Conservation (phyloP, 2,888 invertebrate genomes). For the Pseudanteris insignis region DNA sequence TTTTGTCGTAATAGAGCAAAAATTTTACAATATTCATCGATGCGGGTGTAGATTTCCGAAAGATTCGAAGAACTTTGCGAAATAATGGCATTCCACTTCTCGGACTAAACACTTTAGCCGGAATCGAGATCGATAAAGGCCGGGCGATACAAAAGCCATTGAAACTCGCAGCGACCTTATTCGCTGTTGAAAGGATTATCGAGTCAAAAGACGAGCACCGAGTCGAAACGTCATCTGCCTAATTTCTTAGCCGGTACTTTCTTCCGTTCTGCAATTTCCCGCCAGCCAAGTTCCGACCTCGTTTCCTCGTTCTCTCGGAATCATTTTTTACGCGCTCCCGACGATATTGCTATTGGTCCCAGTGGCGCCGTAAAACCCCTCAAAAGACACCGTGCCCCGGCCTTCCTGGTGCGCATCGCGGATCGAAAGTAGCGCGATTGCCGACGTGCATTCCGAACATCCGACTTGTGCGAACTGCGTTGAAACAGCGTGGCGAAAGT, state of each 20-base stretch:
- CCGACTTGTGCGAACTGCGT: constrained; percentile 52
- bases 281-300: no score
- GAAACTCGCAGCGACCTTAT: background rate
- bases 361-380: constrained; percentile 47
- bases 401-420: constrained; percentile 18
- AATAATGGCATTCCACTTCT: no score
- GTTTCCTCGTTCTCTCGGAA: no score
- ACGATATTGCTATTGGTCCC: constrained; percentile 48
- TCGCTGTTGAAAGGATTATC: constrained; percentile 17
- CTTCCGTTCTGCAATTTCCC: background rate
- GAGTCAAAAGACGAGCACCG: constrained; percentile 9
- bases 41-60: no score
- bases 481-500: constrained; percentile 37
- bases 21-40: no score
- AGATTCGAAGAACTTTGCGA: constrained; percentile 9
- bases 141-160: constrained; percentile 4
- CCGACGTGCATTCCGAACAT: constrained; percentile 37
- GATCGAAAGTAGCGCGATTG: constrained; percentile 30
- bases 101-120: no score
- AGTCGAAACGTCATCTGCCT: constrained; percentile 18
- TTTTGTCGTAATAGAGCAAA: no score
- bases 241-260: constrained; percentile 16
- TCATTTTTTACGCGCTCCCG: no score
- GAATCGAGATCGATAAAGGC: constrained; percentile 11
- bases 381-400: constrained; percentile 34